These are phyloP conservation scores for Dichetophora obliterata DNA, from an alignment of 2,888 invertebrate genomes.

Conservation along the genomic window DNA sequence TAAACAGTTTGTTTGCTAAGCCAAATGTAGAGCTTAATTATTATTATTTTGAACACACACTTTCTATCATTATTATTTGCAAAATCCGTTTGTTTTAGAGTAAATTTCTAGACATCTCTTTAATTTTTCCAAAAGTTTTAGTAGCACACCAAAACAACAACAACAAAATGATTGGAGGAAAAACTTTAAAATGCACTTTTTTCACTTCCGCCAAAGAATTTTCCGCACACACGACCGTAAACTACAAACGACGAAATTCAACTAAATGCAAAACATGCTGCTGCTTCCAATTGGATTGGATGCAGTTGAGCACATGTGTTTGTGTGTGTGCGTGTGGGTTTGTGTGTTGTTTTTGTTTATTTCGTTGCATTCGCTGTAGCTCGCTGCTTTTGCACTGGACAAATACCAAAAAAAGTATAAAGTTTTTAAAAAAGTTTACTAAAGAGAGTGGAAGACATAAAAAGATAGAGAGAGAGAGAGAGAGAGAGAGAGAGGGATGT, in stretches of 20 bases:
- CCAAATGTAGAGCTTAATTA: too few relatives aligned
- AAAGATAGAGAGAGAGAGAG: not conserved
- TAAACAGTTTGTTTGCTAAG: too few relatives aligned
- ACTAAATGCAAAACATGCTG: slow-evolving; percentile 30
- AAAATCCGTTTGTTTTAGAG: not conserved
- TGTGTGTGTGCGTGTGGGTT: not conserved
- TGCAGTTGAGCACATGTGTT: slow-evolving; percentile 11
- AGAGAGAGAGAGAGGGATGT: not conserved
- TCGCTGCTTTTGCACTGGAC: too few relatives aligned
- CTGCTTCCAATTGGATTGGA: slow-evolving; percentile 32
- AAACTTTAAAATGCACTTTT: not conserved
- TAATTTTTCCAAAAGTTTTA: not conserved
- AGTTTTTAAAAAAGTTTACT: not conserved
- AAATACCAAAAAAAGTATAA: too few relatives aligned
- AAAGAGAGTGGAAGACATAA: not conserved
- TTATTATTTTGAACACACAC: not conserved
- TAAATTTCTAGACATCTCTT: not conserved
- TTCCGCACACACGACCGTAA: slow-evolving; percentile 25
- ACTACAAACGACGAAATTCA: slow-evolving; percentile 35
- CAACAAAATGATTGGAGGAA: too few relatives aligned
- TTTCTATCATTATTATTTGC: not conserved
- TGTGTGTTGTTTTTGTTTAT: not conserved
- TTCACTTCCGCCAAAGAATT: not conserved
- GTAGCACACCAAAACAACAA: too few relatives aligned
- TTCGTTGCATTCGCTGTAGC: not conserved